Evolutionary conservation across 2,113 vertebrate genomes (phyloP), one percentile per base, ranked within the genome.

Genomic region (Miniopterus natalensis): DNA sequence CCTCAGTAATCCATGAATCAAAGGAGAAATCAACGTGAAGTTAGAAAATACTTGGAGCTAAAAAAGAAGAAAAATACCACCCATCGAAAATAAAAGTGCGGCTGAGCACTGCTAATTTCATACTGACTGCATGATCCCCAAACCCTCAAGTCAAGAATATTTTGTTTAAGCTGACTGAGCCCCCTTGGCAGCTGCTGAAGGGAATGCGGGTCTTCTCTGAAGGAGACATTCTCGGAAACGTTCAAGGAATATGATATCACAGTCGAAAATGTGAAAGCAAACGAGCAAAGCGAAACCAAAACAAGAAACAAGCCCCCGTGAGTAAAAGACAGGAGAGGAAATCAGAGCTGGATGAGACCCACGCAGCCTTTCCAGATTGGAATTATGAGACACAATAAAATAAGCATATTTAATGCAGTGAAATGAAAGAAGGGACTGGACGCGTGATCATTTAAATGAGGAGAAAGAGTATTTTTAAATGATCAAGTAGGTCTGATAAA

Each of bases 391-490:
- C 31, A 93, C 10, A 63, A 90, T 47, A 73, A 92, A 86, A 66
- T 85, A 63, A 47, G 4, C 61, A 15, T 29, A 40, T 71, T 79
- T 87, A 68, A 84, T 51, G 65, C 77, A 15, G 61, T 63, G 29
- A 92, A 88, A 13, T 70, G 42, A 86, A 93, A 91, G 40, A 59
- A n/a, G n/a, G 15, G 0, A 25, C 80, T 74, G 14, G 66, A 47
- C 15, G 78, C 11, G 40, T 49, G 20, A 31, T 92, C 75, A 40
- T 90, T 75, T 95, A 14, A 75, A 47, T 66, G 61, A 87, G 27
- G 79, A 86, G 36, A 86, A 88, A 83, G 18, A 57, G 57, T 57
- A 53, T 21, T 73, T 94, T 77, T 31, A 93, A 95, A 45, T 86
- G 74, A 40, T 29, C 42, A 49, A 40, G 40, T 74, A 65, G 2